phyloP scores from a whole-genome alignment of 2,888 invertebrate species.

The Drosophila niveifrons region DNA sequence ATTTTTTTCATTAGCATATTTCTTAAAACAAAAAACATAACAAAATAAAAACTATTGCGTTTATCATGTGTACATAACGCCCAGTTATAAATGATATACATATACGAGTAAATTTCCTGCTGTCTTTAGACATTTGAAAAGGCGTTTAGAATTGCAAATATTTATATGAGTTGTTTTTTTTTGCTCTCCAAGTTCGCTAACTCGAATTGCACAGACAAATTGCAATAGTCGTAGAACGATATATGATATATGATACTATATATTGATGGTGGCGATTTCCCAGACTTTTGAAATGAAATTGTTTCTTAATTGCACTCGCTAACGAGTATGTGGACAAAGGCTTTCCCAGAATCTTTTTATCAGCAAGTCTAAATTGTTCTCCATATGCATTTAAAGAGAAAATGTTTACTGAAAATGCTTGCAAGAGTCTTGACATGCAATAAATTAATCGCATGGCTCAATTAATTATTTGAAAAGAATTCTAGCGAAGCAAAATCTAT shows the following conservation, averaged over 20 bases:
- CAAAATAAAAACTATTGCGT: neutral
- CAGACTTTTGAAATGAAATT: constrained; percentile 9
- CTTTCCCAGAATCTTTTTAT: constrained; percentile 12
- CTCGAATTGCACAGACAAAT: constrained; percentile 17
- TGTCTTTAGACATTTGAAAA: constrained; percentile 1
- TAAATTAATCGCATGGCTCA: neutral
- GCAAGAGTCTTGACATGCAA: neutral
- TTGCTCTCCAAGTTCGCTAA: neutral
- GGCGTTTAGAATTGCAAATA: constrained; percentile 10
- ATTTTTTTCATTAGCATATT: neutral
- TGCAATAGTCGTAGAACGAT: constrained; percentile 11
- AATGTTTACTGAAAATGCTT: neutral
- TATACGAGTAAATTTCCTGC: constrained; percentile 12
- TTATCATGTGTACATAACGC: constrained; percentile 1
- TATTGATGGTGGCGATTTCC: constrained; percentile 6
- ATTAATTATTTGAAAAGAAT: constrained; percentile 17
- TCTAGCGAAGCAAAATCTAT: neutral
- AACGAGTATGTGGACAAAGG: constrained; percentile 1
- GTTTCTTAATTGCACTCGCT: constrained; percentile 4
- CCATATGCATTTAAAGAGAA: constrained; percentile 2
- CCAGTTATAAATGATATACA: neutral
- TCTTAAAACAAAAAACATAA: neutral
- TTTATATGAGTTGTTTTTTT: neutral
- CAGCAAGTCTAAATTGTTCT: neutral
- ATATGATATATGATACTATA: neutral